These are phyloP conservation scores for Aurelia coerulea DNA, from an alignment of 30 jellyfish, hydroid and myxozoan genomes.

Conservation along the genomic window DNA sequence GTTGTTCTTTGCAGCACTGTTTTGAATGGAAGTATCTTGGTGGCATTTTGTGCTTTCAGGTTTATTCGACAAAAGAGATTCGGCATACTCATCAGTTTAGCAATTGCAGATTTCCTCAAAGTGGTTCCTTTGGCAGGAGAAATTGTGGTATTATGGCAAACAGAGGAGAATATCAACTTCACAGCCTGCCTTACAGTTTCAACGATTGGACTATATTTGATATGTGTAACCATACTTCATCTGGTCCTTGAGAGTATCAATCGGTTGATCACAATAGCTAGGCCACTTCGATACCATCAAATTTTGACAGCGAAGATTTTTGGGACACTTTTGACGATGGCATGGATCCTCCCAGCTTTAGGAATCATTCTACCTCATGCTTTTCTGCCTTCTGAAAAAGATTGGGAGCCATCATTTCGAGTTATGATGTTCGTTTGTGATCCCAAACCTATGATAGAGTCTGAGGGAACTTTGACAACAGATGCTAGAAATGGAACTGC, in stretches of 20 bases:
- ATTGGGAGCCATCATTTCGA: conserved; percentile 56
- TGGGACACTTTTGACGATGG: conserved; percentile 6
- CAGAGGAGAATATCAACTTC: neutral
- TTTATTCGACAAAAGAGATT: conserved; percentile 19
- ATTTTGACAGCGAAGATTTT: conserved; percentile 19
- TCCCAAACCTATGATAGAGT: neutral
- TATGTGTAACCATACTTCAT: conserved; percentile 58
- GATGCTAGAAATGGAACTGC: too few relatives aligned
- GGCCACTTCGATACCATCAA: conserved; percentile 49
- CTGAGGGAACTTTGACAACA: too few relatives aligned
- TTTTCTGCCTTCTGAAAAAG: neutral
- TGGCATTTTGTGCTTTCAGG: conserved; percentile 19
- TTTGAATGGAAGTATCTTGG: conserved; percentile 35
- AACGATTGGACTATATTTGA: conserved; percentile 43
- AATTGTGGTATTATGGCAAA: neutral
- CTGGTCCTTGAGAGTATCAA: conserved; percentile 58
- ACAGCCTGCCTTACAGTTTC: conserved; percentile 22
- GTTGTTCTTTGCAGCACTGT: neutral
- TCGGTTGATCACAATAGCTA: conserved; percentile 52
- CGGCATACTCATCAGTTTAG: conserved; percentile 53
- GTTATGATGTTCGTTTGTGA: conserved; percentile 60
- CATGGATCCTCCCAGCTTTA: conserved; percentile 50
- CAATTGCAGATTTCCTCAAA: conserved; percentile 55
- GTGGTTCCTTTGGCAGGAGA: conserved; percentile 40
- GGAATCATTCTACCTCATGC: conserved; percentile 44